Conservation (phyloP, 37 sponge, comb jelly and placozoan genomes). For the Hormiphora californensis region DNA sequence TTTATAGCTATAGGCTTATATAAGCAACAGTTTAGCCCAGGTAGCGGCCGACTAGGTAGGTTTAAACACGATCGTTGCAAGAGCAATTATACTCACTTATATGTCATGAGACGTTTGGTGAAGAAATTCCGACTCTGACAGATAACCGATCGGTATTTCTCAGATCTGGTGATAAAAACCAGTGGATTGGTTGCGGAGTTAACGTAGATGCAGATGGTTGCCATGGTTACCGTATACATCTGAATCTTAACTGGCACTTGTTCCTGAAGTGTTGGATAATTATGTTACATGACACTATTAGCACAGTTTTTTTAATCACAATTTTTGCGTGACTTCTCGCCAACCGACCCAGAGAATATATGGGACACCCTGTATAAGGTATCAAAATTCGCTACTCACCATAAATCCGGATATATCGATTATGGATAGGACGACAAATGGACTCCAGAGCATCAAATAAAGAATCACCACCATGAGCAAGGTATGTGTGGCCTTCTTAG, state of each 20-base stretch:
- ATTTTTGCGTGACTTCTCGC: background rate
- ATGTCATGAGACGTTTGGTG: background rate
- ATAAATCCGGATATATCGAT: background rate
- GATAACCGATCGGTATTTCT: background rate
- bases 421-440: background rate
- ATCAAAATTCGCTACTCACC: background rate
- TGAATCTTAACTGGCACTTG: no score
- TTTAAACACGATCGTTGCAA: no score
- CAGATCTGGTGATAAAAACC: slow-evolving; percentile 6
- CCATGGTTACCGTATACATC: background rate
- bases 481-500: background rate
- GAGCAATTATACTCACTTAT: background rate
- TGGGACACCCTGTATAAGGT: background rate
- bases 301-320: no score
- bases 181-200: background rate
- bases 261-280: no score
- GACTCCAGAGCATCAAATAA: background rate
- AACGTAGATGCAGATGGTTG: background rate
- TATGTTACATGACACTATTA: no score
- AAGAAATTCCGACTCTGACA: background rate
- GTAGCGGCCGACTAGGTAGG: no score
- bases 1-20: no score
- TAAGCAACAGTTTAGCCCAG: no score
- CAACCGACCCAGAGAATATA: background rate
- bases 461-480: background rate